Conservation (phyloP, 2,113 vertebrate genomes). For the Elephas maximus region DNA sequence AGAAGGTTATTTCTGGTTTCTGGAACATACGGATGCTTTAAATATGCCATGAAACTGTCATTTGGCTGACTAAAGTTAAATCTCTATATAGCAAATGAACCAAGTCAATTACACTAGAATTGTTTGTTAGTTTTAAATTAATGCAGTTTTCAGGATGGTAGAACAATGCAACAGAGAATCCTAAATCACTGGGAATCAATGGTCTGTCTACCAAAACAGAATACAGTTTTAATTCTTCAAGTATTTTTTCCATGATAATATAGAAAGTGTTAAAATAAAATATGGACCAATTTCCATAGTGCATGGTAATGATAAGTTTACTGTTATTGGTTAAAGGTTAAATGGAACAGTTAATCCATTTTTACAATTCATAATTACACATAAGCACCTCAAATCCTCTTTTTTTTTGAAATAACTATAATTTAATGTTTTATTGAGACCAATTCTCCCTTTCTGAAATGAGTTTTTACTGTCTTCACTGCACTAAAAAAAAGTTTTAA, state of each 20-base stretch:
- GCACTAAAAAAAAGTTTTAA: not conserved
- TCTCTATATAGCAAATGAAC: conserved; percentile 23
- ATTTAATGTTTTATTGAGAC: not conserved
- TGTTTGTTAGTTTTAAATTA: conserved; percentile 20
- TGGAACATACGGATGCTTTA: conserved; percentile 45
- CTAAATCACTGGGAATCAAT: not conserved
- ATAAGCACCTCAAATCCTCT: not conserved
- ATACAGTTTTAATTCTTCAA: not conserved
- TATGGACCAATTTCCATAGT: not conserved
- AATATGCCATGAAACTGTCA: not conserved
- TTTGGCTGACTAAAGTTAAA: conserved; percentile 31
- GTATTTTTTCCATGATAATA: not conserved
- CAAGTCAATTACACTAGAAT: not conserved
- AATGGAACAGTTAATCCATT: not conserved
- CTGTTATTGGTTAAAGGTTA: not conserved
- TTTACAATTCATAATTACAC: conserved; percentile 10
- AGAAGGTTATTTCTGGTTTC: conserved; percentile 49
- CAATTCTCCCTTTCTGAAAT: not conserved
- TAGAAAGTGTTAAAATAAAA: conserved; percentile 27
- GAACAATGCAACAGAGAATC: not conserved
- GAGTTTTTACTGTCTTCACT: not conserved
- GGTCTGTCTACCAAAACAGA: not conserved
- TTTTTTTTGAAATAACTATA: not conserved
- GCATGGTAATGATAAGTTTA: not conserved
- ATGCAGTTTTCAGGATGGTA: not conserved